These are phyloP conservation scores for Nettapus auritus DNA, from an alignment of 2,113 vertebrate genomes.

Conservation along the genomic window DNA sequence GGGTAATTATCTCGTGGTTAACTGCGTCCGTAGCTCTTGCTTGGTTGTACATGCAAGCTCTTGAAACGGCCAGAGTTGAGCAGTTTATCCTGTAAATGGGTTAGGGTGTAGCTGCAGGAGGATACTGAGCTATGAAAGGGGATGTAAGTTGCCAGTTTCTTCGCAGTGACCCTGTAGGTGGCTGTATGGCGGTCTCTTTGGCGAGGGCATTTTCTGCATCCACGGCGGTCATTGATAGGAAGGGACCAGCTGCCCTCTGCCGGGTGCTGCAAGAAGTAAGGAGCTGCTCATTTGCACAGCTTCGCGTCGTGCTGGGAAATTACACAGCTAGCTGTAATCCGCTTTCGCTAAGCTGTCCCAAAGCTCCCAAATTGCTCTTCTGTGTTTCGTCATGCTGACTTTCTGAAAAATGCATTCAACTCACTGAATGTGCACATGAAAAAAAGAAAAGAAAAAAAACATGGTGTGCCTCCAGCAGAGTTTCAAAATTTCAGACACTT, in stretches of 20 bases:
- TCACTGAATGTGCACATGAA: neutral
- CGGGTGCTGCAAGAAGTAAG: conserved; percentile 11
- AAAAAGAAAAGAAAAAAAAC: neutral
- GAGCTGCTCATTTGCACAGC: neutral
- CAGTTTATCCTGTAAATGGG: neutral
- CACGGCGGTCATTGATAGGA: neutral
- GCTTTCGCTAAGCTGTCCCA: neutral
- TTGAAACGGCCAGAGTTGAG: neutral
- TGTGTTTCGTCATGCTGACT: neutral
- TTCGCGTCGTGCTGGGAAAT: fast-evolving
- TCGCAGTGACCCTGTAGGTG: neutral
- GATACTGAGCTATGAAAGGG: neutral
- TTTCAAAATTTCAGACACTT: neutral
- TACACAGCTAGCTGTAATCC: neutral
- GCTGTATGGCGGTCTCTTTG: no score
- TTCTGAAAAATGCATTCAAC: neutral
- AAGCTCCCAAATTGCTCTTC: fast-evolving
- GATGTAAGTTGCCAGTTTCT: neutral
- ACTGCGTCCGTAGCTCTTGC: neutral
- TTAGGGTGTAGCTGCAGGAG: neutral
- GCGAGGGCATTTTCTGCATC: neutral
- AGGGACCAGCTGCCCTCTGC: conserved; percentile 75
- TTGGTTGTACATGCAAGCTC: neutral
- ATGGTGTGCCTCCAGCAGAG: neutral
- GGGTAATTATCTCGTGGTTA: neutral